Percentiles rank a stretch among this genome's conserved stretches.
Evolutionary conservation across 1,140 invertebrate species (phyloP).

Genomic region (Wiebesia pumilae): DNA sequence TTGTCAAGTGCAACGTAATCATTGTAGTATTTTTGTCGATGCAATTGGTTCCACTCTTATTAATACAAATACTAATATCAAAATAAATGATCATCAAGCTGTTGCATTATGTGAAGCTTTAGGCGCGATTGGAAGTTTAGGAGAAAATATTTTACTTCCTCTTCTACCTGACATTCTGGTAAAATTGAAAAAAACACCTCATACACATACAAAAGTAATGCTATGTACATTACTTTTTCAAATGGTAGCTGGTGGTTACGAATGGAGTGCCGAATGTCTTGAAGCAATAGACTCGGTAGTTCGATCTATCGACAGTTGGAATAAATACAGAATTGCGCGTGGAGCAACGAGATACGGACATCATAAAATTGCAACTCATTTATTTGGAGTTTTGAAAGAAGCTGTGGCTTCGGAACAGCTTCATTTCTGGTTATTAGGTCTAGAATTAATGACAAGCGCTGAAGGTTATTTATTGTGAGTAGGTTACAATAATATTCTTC

Average conservation of each 20-base stretch:
- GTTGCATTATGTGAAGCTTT: slow-evolving; percentile 80
- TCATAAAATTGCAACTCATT: slow-evolving; percentile 81
- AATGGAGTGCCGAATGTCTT: slow-evolving; percentile 77
- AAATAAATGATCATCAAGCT: slow-evolving; percentile 67
- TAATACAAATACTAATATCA: slow-evolving; percentile 64
- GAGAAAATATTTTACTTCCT: slow-evolving; percentile 77
- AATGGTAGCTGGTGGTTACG: slow-evolving; percentile 80
- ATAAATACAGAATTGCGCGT: slow-evolving; percentile 89
- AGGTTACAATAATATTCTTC: slow-evolving; percentile 46
- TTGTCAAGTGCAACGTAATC: slow-evolving; percentile 77
- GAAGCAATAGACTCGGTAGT: slow-evolving; percentile 78
- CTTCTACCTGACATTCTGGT: slow-evolving; percentile 77
- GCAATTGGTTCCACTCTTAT: slow-evolving; percentile 77
- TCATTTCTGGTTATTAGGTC: slow-evolving; percentile 90
- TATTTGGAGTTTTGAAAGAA: slow-evolving; percentile 81
- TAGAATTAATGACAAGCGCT: slow-evolving; percentile 83
- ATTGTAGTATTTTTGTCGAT: slow-evolving; percentile 80
- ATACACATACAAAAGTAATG: slow-evolving; percentile 75
- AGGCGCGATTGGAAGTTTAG: slow-evolving; percentile 83
- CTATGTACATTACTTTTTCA: slow-evolving; percentile 89
- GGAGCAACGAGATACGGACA: slow-evolving; percentile 91
- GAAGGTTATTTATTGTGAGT: slow-evolving; percentile 76
- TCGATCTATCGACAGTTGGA: slow-evolving; percentile 84
- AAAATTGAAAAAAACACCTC: slow-evolving; percentile 71
- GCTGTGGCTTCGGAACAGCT: slow-evolving; percentile 91